These are phyloP conservation scores for Chelonus formosanus DNA, from an alignment of 2,888 invertebrate species.

Conservation along the genomic window DNA sequence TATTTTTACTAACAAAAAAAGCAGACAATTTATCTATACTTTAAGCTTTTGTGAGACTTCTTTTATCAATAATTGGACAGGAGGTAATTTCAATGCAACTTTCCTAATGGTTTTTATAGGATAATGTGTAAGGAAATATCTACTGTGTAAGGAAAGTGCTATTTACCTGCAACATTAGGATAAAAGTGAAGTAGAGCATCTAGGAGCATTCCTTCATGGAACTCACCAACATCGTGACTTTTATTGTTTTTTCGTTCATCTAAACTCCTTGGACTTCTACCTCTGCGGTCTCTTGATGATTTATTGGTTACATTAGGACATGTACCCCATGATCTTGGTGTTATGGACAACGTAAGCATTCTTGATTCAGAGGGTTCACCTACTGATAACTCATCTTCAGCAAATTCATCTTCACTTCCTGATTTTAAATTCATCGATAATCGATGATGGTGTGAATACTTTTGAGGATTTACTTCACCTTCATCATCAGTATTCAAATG, in stretches of 20 bases:
- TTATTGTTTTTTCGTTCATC: constrained; percentile 66
- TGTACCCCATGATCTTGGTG: constrained; percentile 67
- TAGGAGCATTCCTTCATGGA: constrained; percentile 82
- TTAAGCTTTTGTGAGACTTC: too few species aligned
- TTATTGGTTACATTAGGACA: constrained; percentile 70
- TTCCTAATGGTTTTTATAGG: too few species aligned
- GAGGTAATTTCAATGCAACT: too few species aligned
- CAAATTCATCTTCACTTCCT: constrained; percentile 85
- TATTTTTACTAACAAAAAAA: neutral
- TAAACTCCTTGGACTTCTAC: constrained; percentile 62
- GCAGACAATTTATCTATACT: too few species aligned
- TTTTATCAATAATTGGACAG: too few species aligned
- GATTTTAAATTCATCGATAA: constrained; percentile 57
- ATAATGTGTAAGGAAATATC: neutral
- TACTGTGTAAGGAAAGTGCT: neutral
- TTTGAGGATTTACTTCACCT: constrained; percentile 56
- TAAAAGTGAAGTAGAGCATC: constrained; percentile 78
- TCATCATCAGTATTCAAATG: constrained; percentile 59
- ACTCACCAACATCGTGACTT: constrained; percentile 74
- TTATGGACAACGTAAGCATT: constrained; percentile 67
- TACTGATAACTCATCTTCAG: constrained; percentile 78
- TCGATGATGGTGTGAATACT: constrained; percentile 53
- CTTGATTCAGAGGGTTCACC: constrained; percentile 62
- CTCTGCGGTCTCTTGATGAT: constrained; percentile 70
- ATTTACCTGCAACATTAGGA: constrained; percentile 73